Conservation (phyloP, 2,888 invertebrate species). For the Volucella zonaria region DNA sequence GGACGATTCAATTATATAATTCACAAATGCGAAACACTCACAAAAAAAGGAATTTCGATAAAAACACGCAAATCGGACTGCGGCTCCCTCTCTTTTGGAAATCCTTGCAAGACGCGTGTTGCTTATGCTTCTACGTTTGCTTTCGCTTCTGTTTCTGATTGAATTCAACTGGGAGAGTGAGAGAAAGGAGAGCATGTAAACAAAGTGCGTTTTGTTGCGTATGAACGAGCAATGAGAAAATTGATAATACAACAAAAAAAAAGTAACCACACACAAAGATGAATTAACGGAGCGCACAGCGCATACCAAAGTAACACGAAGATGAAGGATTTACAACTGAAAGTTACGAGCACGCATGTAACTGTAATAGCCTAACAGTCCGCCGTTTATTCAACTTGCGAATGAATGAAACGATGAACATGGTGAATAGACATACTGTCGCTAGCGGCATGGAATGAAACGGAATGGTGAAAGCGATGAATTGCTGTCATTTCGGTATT, state of each 20-base stretch:
- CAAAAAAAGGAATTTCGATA: neutral
- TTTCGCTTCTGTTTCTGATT: neutral
- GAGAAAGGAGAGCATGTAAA: slow-evolving; percentile 55
- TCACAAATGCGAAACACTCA: slow-evolving; percentile 48
- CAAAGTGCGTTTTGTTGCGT: slow-evolving; percentile 66
- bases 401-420: slow-evolving; percentile 33
- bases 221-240: slow-evolving; percentile 51
- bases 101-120: slow-evolving; percentile 59
- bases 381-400: slow-evolving; percentile 16
- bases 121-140: neutral
- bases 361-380: slow-evolving; percentile 39
- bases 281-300: slow-evolving; percentile 5
- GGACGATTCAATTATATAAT: slow-evolving; percentile 71
- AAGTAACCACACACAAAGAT: slow-evolving; percentile 17
- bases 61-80: neutral
- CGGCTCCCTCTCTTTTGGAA: slow-evolving; percentile 20
- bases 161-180: neutral
- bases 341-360: slow-evolving; percentile 38
- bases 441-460: slow-evolving; percentile 12
- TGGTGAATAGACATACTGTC: neutral
- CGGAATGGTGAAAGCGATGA: slow-evolving; percentile 1
- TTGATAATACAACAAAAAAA: slow-evolving; percentile 14
- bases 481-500: slow-evolving; percentile 6
- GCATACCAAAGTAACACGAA: slow-evolving; percentile 35
- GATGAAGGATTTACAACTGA: slow-evolving; percentile 67